phyloP scores from a whole-genome alignment of 2,113 vertebrate species.

The Heterotis niloticus region DNA sequence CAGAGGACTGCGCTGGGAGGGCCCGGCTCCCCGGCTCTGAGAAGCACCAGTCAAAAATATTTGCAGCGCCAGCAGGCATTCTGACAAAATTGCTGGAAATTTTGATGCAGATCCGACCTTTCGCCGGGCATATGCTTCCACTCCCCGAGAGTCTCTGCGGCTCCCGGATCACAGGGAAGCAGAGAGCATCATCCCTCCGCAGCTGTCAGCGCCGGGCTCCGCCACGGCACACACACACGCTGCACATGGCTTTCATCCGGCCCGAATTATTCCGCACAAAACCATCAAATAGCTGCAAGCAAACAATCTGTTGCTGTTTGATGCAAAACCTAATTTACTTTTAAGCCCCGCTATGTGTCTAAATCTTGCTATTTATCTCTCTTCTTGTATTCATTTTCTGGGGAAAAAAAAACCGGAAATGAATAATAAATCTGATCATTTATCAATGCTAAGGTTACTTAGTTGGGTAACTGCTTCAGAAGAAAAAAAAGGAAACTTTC shows the following conservation, averaged over 20 bases:
- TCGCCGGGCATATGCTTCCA: slow-evolving; percentile 68
- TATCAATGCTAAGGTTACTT: neutral
- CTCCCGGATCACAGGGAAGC: slow-evolving; percentile 53
- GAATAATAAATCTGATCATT: neutral
- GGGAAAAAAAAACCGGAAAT: neutral
- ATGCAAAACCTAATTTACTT: neutral
- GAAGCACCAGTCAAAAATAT: slow-evolving; percentile 96
- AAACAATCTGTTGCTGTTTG: neutral
- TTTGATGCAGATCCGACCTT: slow-evolving; percentile 93
- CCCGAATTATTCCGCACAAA: neutral
- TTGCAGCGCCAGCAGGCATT: slow-evolving; percentile 99
- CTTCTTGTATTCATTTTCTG: slow-evolving; percentile 21
- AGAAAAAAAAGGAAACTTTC: no score
- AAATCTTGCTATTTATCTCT: slow-evolving; percentile 51
- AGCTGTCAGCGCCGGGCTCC: slow-evolving; percentile 39
- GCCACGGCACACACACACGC: no score
- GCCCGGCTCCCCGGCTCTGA: slow-evolving; percentile 92
- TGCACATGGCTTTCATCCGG: neutral
- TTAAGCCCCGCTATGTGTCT: neutral
- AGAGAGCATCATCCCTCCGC: neutral
- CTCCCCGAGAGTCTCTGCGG: slow-evolving; percentile 51
- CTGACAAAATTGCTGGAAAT: slow-evolving; percentile 89
- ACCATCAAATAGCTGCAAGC: neutral
- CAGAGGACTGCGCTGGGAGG: slow-evolving; percentile 63
- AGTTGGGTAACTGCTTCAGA: no score